phyloP scores from a whole-genome alignment of 2,113 vertebrate genomes.

The Silurus meridionalis region DNA sequence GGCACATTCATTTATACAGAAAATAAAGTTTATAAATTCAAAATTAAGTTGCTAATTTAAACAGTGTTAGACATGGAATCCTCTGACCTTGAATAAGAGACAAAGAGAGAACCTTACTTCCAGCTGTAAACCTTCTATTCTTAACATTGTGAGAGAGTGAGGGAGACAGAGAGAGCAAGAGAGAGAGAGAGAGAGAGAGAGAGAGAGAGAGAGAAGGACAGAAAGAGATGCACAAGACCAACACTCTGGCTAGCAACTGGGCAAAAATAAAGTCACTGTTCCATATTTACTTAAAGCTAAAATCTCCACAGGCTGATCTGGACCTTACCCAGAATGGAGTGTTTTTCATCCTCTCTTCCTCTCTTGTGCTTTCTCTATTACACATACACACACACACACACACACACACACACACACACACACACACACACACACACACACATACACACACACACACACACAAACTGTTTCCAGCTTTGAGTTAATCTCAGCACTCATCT shows the following conservation, averaged over 20 bases:
- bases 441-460: slow-evolving; percentile 32
- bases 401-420: slow-evolving; percentile 36
- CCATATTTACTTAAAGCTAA: slow-evolving; percentile 35
- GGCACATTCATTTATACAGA: background rate
- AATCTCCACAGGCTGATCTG: slow-evolving; percentile 38
- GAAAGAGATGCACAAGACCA: background rate
- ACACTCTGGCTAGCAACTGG: background rate
- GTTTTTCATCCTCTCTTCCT: slow-evolving; percentile 14
- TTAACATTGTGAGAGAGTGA: background rate
- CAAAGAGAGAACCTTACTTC: background rate
- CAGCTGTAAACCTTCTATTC: background rate
- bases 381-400: background rate
- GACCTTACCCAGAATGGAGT: slow-evolving; percentile 43
- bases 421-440: slow-evolving; percentile 22
- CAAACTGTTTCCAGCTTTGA: slow-evolving; percentile 41
- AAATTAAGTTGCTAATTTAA: background rate
- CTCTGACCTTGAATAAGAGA: background rate
- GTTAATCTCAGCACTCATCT: slow-evolving; percentile 70
- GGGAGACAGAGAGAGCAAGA: background rate
- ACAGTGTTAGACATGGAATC: background rate
- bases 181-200: background rate
- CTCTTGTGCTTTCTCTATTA: background rate
- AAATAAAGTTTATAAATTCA: background rate
- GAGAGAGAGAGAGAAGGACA: background rate
- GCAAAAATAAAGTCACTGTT: slow-evolving; percentile 14